Conservation (phyloP, 2,888 invertebrate species). For the Lacanobia wlatinum region DNA sequence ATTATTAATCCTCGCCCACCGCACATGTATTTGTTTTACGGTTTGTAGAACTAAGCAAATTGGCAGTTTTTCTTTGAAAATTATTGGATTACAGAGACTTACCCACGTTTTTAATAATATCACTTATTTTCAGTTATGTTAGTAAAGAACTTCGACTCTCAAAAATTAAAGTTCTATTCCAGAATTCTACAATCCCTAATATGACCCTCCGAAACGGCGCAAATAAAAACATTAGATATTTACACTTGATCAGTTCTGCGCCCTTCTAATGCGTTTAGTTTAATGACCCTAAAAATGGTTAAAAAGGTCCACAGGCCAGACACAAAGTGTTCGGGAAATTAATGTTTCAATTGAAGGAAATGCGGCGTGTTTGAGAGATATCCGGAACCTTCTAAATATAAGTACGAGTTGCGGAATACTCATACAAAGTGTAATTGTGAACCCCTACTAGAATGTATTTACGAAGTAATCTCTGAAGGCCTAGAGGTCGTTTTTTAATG, state of each 20-base stretch:
- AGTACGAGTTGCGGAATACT: background rate
- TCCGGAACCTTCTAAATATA: background rate
- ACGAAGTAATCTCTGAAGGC: no score
- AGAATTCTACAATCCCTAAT: constrained; percentile 50
- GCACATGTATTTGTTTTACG: no score
- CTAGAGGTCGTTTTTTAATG: no score
- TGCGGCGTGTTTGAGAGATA: constrained; percentile 30
- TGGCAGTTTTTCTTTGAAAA: no score
- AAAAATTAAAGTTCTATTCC: constrained; percentile 43
- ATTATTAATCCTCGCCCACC: no score
- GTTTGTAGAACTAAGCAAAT: no score
- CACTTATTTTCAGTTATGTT: background rate
- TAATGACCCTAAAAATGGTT: constrained; percentile 85
- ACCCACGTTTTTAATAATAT: no score
- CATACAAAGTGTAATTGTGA: background rate
- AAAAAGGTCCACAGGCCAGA: constrained; percentile 72
- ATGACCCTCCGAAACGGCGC: constrained; percentile 68
- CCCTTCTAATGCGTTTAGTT: constrained; percentile 87
- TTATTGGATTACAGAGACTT: background rate
- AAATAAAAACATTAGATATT: constrained; percentile 88
- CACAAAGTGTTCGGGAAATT: constrained; percentile 54
- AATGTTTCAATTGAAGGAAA: constrained; percentile 55
- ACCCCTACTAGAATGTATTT: no score
- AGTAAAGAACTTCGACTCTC: background rate
- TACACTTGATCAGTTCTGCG: constrained; percentile 86